A percentile compares a stretch with the other conserved stretches of the same genome.
Conservation (phyloP, 2,888 invertebrate genomes). For the Machimus rusticus region DNA sequence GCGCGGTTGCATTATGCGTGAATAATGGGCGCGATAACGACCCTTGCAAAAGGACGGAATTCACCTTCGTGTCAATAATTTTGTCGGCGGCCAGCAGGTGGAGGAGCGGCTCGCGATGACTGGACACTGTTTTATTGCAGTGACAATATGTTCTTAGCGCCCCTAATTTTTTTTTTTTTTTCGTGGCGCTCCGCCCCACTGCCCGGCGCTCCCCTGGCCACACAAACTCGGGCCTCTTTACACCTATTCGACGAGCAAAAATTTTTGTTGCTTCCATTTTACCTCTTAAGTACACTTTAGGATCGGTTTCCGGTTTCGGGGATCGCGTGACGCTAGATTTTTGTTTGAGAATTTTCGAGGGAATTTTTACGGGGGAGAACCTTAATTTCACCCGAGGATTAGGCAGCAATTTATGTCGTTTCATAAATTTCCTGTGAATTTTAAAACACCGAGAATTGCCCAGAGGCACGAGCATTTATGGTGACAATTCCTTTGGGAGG, state of each 20-base stretch:
- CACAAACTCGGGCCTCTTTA: neutral
- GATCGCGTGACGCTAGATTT: neutral
- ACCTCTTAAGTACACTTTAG: neutral
- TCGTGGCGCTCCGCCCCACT: neutral
- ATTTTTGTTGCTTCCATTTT: neutral
- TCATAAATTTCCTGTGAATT: neutral
- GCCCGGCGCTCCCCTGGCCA: neutral
- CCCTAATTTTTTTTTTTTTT: neutral
- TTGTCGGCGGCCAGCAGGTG: neutral
- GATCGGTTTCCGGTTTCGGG: neutral
- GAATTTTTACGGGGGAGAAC: neutral
- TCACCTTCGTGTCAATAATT: constrained; percentile 20
- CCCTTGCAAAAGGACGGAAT: neutral
- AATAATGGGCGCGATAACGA: neutral
- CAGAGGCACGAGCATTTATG: neutral
- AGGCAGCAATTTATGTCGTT: neutral
- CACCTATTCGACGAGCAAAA: neutral
- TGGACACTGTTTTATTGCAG: neutral
- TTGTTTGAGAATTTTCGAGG: neutral
- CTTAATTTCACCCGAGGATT: neutral
- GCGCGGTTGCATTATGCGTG: constrained; percentile 1
- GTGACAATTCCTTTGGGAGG: neutral
- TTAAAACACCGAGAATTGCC: neutral
- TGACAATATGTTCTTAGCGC: constrained; percentile 13
- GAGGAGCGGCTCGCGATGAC: neutral